These are phyloP conservation scores for Timema podura DNA, from an alignment of 2,888 invertebrate genomes.

Conservation along the genomic window DNA sequence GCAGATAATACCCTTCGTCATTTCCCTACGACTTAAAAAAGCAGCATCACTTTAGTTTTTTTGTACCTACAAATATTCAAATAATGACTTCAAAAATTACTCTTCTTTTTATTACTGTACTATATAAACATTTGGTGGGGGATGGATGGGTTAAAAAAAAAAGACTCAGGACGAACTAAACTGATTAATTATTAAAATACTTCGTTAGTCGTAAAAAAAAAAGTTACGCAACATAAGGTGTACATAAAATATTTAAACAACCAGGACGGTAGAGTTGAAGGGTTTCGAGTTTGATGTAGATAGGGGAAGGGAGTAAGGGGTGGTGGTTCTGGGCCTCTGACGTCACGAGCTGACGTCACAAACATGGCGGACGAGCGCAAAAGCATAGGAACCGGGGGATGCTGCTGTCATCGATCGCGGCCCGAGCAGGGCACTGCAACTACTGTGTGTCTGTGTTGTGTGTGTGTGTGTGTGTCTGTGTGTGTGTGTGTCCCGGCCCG, in stretches of 20 bases:
- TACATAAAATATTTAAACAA: conserved; percentile 11
- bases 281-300: not conserved
- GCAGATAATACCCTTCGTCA: too few species aligned
- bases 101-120: too few species aligned
- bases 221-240: conserved; percentile 7
- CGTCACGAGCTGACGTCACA: conserved; percentile 13
- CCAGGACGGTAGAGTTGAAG: not conserved
- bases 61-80: too few species aligned
- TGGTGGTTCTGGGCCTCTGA: not conserved
- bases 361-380: conserved; percentile 10
- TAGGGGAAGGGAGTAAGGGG: not conserved
- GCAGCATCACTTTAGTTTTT: too few species aligned
- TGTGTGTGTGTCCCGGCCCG: conserved; percentile 11
- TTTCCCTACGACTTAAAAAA: too few species aligned
- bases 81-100: too few species aligned
- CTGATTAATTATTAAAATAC: not conserved
- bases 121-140: too few species aligned
- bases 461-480: too few species aligned
- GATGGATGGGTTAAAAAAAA: too few species aligned
- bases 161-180: too few species aligned
- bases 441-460: too few species aligned
- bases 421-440: not conserved
- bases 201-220: conserved; percentile 11
- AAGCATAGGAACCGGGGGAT: not conserved
- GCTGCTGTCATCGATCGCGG: conserved; percentile 11